These are phyloP conservation scores for Mya arenaria DNA, from an alignment of 1,140 invertebrate genomes.

Conservation along the genomic window DNA sequence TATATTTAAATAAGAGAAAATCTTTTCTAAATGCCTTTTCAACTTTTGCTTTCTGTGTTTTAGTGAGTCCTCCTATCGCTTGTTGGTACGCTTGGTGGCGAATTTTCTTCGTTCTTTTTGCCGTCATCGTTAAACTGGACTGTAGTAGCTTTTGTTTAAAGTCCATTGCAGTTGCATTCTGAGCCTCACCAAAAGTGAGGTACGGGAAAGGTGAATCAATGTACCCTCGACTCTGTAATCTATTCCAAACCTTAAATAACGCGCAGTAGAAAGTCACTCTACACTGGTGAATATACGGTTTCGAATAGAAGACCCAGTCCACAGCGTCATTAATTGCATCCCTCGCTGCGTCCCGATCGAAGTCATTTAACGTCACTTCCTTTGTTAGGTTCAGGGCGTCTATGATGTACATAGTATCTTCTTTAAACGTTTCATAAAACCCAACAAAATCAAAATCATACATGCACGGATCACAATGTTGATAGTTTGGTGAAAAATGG, in stretches of 20 bases:
- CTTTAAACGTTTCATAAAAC: constrained; percentile 28
- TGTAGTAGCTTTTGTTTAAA: background rate
- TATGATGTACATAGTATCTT: constrained; percentile 1
- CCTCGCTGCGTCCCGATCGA: background rate
- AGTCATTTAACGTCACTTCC: background rate
- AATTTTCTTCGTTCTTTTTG: background rate
- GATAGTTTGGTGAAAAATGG: constrained; percentile 22
- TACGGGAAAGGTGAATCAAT: background rate
- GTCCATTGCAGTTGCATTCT: background rate
- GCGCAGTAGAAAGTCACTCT: constrained; percentile 13
- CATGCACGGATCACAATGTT: constrained; percentile 22
- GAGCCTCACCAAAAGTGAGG: background rate
- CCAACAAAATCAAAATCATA: constrained; percentile 6
- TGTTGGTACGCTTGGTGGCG: background rate
- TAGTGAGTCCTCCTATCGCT: background rate
- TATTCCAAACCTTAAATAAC: constrained; percentile 18
- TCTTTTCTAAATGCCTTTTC: background rate
- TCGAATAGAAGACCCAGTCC: constrained; percentile 2
- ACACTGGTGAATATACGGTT: background rate
- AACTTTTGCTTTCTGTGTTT: background rate
- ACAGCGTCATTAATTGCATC: constrained; percentile 16
- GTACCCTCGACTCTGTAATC: constrained; percentile 10
- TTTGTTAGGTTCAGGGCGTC: background rate
- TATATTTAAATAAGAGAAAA: constrained; percentile 22
- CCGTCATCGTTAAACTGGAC: background rate